Conservation (phyloP, 2,888 invertebrate genomes). For the Nemurella pictetii region DNA sequence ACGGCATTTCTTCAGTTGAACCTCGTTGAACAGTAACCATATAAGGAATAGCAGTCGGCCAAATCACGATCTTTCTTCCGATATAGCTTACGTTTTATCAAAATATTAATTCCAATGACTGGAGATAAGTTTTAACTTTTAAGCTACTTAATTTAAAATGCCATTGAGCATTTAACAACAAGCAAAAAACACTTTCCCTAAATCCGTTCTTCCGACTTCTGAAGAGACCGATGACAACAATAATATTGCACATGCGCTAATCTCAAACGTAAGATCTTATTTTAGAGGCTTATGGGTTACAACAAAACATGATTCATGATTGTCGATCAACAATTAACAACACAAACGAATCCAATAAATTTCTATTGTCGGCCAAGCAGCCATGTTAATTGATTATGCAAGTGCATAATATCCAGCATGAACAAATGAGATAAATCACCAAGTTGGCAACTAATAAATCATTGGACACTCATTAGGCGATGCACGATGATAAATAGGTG, state of each 20-base stretch:
- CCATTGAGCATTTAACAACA: not conserved
- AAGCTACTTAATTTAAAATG: not conserved
- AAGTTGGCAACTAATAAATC: not conserved
- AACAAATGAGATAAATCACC: not conserved
- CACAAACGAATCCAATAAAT: not conserved
- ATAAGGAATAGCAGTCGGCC: not conserved
- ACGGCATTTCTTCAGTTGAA: not conserved
- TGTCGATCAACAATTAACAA: not conserved
- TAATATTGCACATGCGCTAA: not conserved
- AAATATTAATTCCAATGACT: constrained; percentile 21
- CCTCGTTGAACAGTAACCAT: not conserved
- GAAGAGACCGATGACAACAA: not conserved
- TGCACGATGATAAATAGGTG: not conserved
- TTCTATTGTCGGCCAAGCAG: not conserved
- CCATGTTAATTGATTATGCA: constrained; percentile 13
- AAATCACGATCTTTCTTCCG: not conserved
- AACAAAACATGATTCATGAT: not conserved
- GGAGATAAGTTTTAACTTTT: not conserved
- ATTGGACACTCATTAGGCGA: not conserved
- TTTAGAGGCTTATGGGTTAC: not conserved
- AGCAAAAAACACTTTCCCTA: not conserved
- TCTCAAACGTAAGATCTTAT: not conserved
- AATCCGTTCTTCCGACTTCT: not conserved
- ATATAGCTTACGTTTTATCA: not conserved
- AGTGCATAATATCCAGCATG: not conserved